Evolutionary conservation across 2,888 invertebrate species (phyloP), one percentile per base, ranked within the genome.

Genomic region (Megaustenia siamemsis): DNA sequence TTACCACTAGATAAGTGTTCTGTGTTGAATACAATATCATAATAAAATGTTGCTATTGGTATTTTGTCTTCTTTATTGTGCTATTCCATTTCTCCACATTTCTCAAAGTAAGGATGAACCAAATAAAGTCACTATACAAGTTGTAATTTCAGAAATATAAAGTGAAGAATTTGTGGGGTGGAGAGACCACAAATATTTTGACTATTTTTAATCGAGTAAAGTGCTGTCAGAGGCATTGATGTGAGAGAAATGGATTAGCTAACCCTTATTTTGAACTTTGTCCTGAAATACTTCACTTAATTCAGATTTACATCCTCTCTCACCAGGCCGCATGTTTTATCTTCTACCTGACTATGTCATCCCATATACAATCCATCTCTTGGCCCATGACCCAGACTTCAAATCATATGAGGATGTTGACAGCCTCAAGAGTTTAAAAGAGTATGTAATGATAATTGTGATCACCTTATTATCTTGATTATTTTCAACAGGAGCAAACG

Each of bases 301-400:
- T 53, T 12, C 38, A 78, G 82, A 63, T 5, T 82, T 60, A 15
- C 28, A 45, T 45, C 71, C 66, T 43, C 71, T 45, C 71, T 40
- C 88, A 88, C 68, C 89, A 93, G 92, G 89, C 75, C 90, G 90
- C 80, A 89, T 94, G 89, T 92, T 92, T 76, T 88, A 92, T 45
- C 89, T 93, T 93, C 95, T 98, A 94, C 99, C 99, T 82, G 99
- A 99, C 95, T 99, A 98, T 94, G 98, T 98, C 96, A 95, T 99
- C 92, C 97, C 98, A 89, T 99, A 98, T 94, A 97, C 98, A n/a
- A 97, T 99, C 90, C 98, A 99, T 77, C 96, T 99, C 80, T 95
- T 99, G 86, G 97, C 98, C n/a, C 98, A 99, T 94, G 97, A 98
- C 94, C 97, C 97, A 10, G 96, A 96, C 89, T 97, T 97, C 93